A percentile compares a stretch with the other conserved stretches of the same genome.
Conservation (phyloP, 37 sponge, comb jelly and placozoan species). For the Beroe ovata region DNA sequence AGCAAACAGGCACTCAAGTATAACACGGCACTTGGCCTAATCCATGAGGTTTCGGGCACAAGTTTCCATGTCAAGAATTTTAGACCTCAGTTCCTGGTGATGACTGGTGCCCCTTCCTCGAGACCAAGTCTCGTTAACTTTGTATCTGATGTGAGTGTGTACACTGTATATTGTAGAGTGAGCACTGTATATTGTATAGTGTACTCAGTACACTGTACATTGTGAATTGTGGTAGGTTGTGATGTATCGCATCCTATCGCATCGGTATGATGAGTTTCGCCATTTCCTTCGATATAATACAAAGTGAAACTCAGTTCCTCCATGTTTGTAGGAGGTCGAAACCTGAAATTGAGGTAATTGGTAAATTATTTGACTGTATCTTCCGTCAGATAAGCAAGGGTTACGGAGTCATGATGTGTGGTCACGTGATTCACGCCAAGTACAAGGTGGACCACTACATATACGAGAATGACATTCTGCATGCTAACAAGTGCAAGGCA, state of each 20-base stretch:
- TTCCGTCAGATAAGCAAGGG: constrained; percentile 76
- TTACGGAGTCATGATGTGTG: constrained; percentile 84
- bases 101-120: constrained; percentile 87
- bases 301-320: too few relatives aligned
- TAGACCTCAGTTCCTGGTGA: constrained; percentile 90
- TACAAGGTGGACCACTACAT: constrained; percentile 21
- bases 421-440: constrained; percentile 80
- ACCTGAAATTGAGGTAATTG: too few relatives aligned
- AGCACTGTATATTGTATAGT: too few relatives aligned
- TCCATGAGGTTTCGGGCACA: constrained; percentile 77
- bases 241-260: too few relatives aligned
- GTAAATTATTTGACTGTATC: too few relatives aligned
- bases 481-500: constrained; percentile 73
- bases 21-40: constrained; percentile 75
- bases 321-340: too few relatives aligned
- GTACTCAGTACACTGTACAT: too few relatives aligned
- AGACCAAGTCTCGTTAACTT: constrained; percentile 83
- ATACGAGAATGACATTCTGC: not conserved
- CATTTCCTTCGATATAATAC: too few relatives aligned
- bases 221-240: too few relatives aligned
- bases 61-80: constrained; percentile 95
- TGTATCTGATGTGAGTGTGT: constrained; percentile 52
- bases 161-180: too few relatives aligned
- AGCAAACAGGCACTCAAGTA: constrained; percentile 86
- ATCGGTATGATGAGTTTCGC: too few relatives aligned